phyloP scores from a whole-genome alignment of 2,888 invertebrate genomes.

The Platypus cylindrus region DNA sequence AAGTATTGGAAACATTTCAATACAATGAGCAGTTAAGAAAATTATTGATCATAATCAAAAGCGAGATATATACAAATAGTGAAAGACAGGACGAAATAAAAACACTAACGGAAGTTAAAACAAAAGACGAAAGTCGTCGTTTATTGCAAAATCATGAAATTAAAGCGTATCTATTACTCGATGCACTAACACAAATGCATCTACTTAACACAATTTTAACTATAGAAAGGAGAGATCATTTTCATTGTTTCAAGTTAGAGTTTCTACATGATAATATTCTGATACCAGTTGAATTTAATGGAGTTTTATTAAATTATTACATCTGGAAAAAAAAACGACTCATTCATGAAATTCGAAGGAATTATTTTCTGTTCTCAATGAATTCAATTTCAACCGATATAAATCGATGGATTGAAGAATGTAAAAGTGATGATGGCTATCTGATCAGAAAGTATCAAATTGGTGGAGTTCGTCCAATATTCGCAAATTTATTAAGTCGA shows the following conservation, averaged over 20 bases:
- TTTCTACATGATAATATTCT: conserved; percentile 17
- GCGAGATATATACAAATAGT: conserved; percentile 18
- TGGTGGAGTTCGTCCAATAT: conserved; percentile 18
- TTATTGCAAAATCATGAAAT: conserved; percentile 22
- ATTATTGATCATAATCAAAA: conserved; percentile 21
- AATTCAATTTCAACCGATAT: conserved; percentile 22
- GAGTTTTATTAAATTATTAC: conserved; percentile 20
- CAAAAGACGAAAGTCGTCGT: no score
- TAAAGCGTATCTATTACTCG: conserved; percentile 22
- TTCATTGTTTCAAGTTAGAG: conserved; percentile 7
- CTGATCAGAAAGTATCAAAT: no score
- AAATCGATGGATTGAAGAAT: conserved; percentile 8
- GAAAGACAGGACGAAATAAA: conserved; percentile 18
- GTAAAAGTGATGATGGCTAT: conserved; percentile 7
- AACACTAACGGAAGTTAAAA: no score
- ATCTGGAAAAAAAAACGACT: conserved; percentile 21
- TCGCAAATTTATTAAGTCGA: conserved; percentile 18
- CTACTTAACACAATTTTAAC: conserved; percentile 5
- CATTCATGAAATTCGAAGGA: conserved; percentile 25
- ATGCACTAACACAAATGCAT: conserved; percentile 22
- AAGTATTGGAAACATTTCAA: no score
- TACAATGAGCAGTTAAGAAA: conserved; percentile 12
- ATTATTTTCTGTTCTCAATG: conserved; percentile 22
- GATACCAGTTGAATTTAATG: conserved; percentile 23
- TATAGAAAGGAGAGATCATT: conserved; percentile 1